phyloP scores from a whole-genome alignment of 2,888 invertebrate genomes.

The Encarsia formosa region DNA sequence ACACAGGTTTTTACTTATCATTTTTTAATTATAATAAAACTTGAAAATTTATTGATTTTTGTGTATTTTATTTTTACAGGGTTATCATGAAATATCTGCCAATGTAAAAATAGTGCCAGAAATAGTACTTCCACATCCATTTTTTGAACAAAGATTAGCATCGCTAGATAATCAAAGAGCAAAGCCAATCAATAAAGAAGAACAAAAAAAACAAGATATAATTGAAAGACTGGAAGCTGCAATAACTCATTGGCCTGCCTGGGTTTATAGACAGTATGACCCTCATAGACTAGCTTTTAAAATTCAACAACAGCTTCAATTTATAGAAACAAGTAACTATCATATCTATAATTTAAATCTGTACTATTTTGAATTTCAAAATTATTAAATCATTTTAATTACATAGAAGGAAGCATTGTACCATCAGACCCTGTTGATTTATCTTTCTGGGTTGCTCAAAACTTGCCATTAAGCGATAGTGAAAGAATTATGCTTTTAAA shows the following conservation, averaged over 20 bases:
- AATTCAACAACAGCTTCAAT: conserved; percentile 44
- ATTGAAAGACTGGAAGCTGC: conserved; percentile 51
- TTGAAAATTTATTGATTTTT: background rate
- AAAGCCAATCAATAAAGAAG: conserved; percentile 29
- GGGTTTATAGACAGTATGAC: conserved; percentile 65
- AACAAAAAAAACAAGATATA: conserved; percentile 38
- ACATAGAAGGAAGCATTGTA: conserved; percentile 51
- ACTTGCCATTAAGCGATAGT: conserved; percentile 65
- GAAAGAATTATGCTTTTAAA: conserved; percentile 62
- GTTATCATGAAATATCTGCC: conserved; percentile 34
- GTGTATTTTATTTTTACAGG: conserved; percentile 27
- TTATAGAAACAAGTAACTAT: conserved; percentile 40
- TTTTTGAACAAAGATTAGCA: conserved; percentile 47
- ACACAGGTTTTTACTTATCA: conserved; percentile 30
- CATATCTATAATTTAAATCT: background rate
- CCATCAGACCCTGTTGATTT: conserved; percentile 66
- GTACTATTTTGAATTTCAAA: background rate
- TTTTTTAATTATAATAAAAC: background rate
- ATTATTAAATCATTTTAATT: background rate
- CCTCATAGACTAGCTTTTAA: conserved; percentile 50
- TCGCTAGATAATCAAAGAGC: conserved; percentile 42
- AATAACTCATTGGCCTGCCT: conserved; percentile 63
- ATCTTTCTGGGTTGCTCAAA: conserved; percentile 78
- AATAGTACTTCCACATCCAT: conserved; percentile 58
- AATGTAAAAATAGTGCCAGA: conserved; percentile 69